Percentiles rank a stretch among this genome's conserved stretches.
Conservation (phyloP, 2,797 vertebrate species). For the Novumbra hubbsi region DNA sequence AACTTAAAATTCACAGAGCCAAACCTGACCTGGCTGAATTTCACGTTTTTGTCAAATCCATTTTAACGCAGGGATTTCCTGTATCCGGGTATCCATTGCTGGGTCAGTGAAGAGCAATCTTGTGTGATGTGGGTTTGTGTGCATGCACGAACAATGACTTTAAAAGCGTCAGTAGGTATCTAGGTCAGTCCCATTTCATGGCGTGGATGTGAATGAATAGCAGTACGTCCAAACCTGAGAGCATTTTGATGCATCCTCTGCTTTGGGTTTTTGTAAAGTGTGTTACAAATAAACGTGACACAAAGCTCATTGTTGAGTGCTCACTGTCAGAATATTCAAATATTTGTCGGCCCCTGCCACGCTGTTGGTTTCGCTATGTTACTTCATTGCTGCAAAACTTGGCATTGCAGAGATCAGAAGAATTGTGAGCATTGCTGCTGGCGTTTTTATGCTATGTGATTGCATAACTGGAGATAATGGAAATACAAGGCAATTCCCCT, state of each 20-base stretch:
- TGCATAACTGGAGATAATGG: background rate
- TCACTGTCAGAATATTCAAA: background rate
- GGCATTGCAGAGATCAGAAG: background rate
- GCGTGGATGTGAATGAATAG: background rate
- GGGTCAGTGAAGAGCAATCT: conserved; percentile 53
- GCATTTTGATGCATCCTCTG: background rate
- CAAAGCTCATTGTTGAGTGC: background rate
- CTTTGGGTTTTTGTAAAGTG: too few relatives aligned
- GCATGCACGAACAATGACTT: conserved; percentile 1
- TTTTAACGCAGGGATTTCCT: conserved; percentile 31
- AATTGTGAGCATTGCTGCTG: background rate
- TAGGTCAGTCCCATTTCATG: conserved; percentile 13
- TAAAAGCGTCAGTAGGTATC: conserved; percentile 5
- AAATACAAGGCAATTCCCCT: background rate
- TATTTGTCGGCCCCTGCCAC: background rate
- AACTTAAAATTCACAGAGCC: background rate
- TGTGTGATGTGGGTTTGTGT: conserved; percentile 20
- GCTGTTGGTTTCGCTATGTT: background rate
- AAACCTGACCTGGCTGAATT: background rate
- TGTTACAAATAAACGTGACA: too few relatives aligned
- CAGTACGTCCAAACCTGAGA: background rate
- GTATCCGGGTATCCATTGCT: conserved; percentile 55
- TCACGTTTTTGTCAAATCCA: conserved; percentile 37
- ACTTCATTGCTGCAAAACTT: background rate
- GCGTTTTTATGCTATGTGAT: background rate